Conservation (phyloP, 2,797 vertebrate genomes). For the Cyprinella venusta region DNA sequence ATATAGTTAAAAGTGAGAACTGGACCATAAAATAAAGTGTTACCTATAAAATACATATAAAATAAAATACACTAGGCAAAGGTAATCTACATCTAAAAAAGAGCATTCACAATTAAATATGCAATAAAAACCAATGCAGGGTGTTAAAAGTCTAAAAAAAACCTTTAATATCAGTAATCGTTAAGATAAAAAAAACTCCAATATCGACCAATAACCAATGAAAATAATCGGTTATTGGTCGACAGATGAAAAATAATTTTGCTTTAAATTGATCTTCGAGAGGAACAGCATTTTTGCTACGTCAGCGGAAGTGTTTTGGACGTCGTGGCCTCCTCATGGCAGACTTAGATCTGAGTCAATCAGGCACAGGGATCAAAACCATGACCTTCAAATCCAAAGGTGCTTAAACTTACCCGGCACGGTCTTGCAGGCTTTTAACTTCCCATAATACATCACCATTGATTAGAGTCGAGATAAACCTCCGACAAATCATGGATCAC, state of each 20-base stretch:
- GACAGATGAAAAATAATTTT: neutral
- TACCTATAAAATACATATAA: neutral
- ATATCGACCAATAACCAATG: neutral
- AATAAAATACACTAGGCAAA: neutral
- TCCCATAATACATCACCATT: conserved; percentile 29
- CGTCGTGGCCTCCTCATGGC: conserved; percentile 1
- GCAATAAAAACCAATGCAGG: neutral
- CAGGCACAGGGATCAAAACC: conserved; percentile 49
- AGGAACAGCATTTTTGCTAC: conserved; percentile 48
- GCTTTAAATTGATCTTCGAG: neutral
- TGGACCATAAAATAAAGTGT: no score
- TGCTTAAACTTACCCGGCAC: conserved; percentile 34
- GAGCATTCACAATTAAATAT: neutral
- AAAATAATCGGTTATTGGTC: no score
- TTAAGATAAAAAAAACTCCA: neutral
- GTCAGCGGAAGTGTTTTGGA: conserved; percentile 56
- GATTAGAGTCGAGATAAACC: conserved; percentile 15
- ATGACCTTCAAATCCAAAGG: conserved; percentile 53
- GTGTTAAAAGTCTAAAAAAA: neutral
- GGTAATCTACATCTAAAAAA: no score
- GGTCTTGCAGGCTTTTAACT: conserved; percentile 34
- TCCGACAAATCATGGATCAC: neutral
- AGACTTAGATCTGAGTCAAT: conserved; percentile 50
- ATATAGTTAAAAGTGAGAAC: no score
- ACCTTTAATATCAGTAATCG: neutral